phyloP scores from a whole-genome alignment of 2,888 invertebrate genomes.

The Meteorus colon region DNA sequence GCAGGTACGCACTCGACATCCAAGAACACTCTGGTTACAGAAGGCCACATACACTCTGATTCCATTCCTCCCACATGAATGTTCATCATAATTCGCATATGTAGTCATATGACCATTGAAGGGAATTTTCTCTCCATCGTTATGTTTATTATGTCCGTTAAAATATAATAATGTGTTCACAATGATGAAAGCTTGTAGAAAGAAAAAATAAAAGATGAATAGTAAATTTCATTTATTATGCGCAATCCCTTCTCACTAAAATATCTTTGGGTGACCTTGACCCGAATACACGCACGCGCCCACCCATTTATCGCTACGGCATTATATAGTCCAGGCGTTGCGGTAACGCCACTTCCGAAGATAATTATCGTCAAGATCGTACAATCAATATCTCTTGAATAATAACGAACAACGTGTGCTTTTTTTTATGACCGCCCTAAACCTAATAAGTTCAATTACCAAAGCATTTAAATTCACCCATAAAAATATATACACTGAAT shows the following conservation, averaged over 20 bases:
- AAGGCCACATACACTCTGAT: too few species aligned
- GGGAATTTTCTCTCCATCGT: too few species aligned
- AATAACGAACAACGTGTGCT: slow-evolving; percentile 2
- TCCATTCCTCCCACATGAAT: too few species aligned
- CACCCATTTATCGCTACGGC: not conserved
- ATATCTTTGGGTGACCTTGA: slow-evolving; percentile 39
- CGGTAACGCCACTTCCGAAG: slow-evolving; percentile 16
- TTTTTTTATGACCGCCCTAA: not conserved
- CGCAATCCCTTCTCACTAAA: not conserved
- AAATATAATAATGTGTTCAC: too few species aligned
- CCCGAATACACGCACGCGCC: slow-evolving; percentile 28
- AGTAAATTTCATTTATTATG: not conserved
- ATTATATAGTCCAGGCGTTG: not conserved
- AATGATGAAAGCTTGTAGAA: too few species aligned
- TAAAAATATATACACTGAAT: not conserved
- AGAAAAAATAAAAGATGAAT: too few species aligned
- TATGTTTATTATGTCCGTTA: too few species aligned
- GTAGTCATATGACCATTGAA: too few species aligned
- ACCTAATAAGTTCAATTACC: slow-evolving; percentile 14
- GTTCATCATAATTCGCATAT: too few species aligned
- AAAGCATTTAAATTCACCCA: not conserved
- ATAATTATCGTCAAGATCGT: slow-evolving; percentile 28
- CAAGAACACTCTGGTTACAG: too few species aligned
- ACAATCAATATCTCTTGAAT: slow-evolving; percentile 32
- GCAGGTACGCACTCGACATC: slow-evolving; percentile 1